Conservation (phyloP, 2,888 invertebrate species). For the Meandrusa payeni region DNA sequence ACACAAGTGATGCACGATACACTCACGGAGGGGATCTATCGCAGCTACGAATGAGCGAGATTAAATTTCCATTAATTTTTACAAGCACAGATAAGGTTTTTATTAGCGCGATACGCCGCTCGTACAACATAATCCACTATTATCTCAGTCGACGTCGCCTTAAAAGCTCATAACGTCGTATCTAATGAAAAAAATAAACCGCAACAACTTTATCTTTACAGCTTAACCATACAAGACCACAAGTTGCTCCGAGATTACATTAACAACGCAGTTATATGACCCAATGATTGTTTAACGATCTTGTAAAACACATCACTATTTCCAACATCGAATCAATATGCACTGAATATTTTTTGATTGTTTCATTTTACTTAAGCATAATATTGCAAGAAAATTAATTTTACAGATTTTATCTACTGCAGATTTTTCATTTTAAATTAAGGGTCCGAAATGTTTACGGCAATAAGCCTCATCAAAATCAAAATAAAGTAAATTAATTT, state of each 20-base stretch:
- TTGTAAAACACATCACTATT: slow-evolving; percentile 42
- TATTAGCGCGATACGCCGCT: slow-evolving; percentile 12
- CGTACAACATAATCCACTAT: slow-evolving; percentile 20
- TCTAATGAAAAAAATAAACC: slow-evolving; percentile 36
- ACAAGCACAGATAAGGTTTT: slow-evolving; percentile 19
- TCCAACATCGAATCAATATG: too few species aligned
- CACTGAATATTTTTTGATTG: too few species aligned
- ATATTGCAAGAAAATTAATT: too few species aligned
- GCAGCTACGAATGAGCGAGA: not conserved
- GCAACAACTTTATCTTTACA: slow-evolving; percentile 42
- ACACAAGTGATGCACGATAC: slow-evolving; percentile 5
- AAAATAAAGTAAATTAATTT: too few species aligned
- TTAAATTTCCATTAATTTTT: slow-evolving; percentile 22
- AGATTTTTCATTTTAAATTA: too few species aligned
- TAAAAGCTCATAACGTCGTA: slow-evolving; percentile 29
- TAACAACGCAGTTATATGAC: slow-evolving; percentile 45
- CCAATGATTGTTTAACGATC: slow-evolving; percentile 56
- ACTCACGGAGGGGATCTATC: not conserved
- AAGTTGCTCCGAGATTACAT: slow-evolving; percentile 43
- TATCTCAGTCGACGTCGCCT: slow-evolving; percentile 24
- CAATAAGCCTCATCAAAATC: too few species aligned
- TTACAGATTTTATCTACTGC: too few species aligned
- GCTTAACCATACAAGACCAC: slow-evolving; percentile 45
- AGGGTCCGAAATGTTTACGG: too few species aligned
- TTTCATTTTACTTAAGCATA: too few species aligned